Evolutionary conservation across 2,113 vertebrate genomes (phyloP), one percentile per base, ranked within the genome.

Genomic region (Paradisaea rubra): DNA sequence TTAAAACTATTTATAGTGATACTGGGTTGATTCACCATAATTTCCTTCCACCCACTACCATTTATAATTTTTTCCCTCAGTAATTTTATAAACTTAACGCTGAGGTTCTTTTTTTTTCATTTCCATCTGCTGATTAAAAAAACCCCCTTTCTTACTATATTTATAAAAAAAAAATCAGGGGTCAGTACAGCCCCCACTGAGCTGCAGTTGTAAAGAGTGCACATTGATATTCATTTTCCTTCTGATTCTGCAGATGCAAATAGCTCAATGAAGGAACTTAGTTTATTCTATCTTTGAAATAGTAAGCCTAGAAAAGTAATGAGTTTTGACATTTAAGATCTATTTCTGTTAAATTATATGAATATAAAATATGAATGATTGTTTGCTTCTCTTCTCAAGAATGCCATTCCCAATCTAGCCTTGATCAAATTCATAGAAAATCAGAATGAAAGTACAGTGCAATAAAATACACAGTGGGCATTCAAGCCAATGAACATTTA

Each of bases 21-120:
- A 91, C 45, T 92, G 86, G 44, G 39, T 93, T 96, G 95, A 96
- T 92, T 94, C 81, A 93, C 86, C 76, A 56, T 95, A 84, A 97
- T 97, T 97, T 97, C 90, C 82, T 96, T 87, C 97, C 90, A 97
- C 96, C 89, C 95, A 97, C 97, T 94, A 90, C 54, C 63, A 91
- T 91, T 94, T 88, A 87, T 68, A 91, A 74, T 91, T 95, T 91
- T 78, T 78, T 94, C 52, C 86, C 86, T 57, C 39, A n/a, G 18
- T 49, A 65, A 42, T 79, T 86, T 82, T 89, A 87, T 88, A 82
- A 91, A 93, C 53, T 42, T 92, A 85, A 84, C 28, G 17, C 13
- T 74, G 6, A 41, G 31, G 13, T 20, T 49, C 3, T 30, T n/a
- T 24, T 86, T 91, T 91, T 79, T 78, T 3, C 15, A 35, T 73